Conservation (phyloP, 2,797 vertebrate genomes). For the Microctenopoma lineatum region DNA sequence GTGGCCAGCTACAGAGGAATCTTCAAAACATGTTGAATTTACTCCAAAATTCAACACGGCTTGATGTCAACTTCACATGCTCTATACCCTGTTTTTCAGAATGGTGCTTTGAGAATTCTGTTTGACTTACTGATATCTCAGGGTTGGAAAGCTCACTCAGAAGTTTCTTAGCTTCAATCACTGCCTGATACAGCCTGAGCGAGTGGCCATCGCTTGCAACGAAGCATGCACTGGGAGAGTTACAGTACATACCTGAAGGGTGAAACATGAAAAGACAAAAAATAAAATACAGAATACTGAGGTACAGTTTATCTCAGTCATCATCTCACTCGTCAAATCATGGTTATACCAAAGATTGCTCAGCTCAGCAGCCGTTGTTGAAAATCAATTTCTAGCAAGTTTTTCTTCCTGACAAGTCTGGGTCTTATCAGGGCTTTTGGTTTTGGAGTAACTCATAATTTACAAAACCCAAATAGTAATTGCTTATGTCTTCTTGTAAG, state of each 20-base stretch:
- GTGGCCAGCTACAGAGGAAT: too few relatives aligned
- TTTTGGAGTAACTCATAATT: too few relatives aligned
- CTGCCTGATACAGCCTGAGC: slow-evolving; percentile 95
- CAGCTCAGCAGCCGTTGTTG: too few relatives aligned
- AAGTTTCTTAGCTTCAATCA: slow-evolving; percentile 98
- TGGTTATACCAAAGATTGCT: too few relatives aligned
- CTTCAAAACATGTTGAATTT: too few relatives aligned
- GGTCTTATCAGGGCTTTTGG: too few relatives aligned
- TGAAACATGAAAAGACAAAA: background rate
- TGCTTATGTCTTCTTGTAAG: too few relatives aligned
- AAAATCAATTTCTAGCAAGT: too few relatives aligned
- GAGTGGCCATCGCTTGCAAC: slow-evolving; percentile 97
- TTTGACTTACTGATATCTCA: slow-evolving; percentile 93
- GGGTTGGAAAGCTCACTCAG: slow-evolving; percentile 95
- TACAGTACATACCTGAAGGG: slow-evolving; percentile 91
- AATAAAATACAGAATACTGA: background rate
- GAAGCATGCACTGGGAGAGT: slow-evolving; percentile 98
- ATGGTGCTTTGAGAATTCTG: background rate
- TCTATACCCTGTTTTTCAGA: slow-evolving; percentile 3
- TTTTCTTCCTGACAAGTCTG: too few relatives aligned
- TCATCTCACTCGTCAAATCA: too few relatives aligned
- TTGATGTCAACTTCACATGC: background rate
- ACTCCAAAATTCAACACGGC: too few relatives aligned
- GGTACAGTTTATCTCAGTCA: background rate
- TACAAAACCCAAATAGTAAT: too few relatives aligned